Percentiles rank a stretch among this genome's conserved stretches.
phyloP scores from a whole-genome alignment of 2,797 vertebrate species.

The Zenarchopterus dispar region DNA sequence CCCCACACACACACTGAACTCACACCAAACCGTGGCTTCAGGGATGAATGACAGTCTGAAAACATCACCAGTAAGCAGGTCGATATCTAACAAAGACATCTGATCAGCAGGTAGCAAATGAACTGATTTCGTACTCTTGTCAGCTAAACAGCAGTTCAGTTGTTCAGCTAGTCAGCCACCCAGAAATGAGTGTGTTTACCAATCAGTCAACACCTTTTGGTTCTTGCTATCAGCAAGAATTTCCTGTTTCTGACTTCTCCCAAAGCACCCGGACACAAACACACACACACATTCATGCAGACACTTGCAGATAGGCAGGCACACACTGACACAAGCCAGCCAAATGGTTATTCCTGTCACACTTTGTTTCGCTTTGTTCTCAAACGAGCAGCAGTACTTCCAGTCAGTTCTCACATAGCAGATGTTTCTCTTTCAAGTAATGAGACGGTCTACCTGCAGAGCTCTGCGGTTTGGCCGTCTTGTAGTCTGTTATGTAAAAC shows the following conservation, averaged over 20 bases:
- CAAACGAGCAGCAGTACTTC: conserved; percentile 34
- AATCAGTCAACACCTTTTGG: conserved; percentile 69
- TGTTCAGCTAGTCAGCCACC: conserved; percentile 38
- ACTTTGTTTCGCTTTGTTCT: conserved; percentile 55
- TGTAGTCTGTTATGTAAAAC: conserved; percentile 18
- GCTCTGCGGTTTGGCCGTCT: conserved; percentile 16
- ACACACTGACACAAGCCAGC: conserved; percentile 19
- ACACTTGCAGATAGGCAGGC: conserved; percentile 15
- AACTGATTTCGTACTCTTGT: background rate
- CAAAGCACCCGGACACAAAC: conserved; percentile 59
- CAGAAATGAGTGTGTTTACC: conserved; percentile 31
- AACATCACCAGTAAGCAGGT: conserved; percentile 52
- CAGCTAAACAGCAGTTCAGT: conserved; percentile 19
- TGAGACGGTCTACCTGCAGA: conserved; percentile 42
- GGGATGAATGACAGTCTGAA: conserved; percentile 53
- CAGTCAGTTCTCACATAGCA: conserved; percentile 42
- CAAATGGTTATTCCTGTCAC: conserved; percentile 65
- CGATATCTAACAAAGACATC: conserved; percentile 5
- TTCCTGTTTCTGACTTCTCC: conserved; percentile 64
- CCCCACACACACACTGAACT: background rate
- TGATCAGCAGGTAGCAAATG: conserved; percentile 22
- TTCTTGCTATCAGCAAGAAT: conserved; percentile 54
- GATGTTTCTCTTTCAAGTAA: conserved; percentile 55
- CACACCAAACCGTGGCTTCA: conserved; percentile 15
- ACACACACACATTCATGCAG: conserved; percentile 34